phyloP scores from a whole-genome alignment of 2,888 invertebrate genomes.

The Lamellibrachia satsuma region DNA sequence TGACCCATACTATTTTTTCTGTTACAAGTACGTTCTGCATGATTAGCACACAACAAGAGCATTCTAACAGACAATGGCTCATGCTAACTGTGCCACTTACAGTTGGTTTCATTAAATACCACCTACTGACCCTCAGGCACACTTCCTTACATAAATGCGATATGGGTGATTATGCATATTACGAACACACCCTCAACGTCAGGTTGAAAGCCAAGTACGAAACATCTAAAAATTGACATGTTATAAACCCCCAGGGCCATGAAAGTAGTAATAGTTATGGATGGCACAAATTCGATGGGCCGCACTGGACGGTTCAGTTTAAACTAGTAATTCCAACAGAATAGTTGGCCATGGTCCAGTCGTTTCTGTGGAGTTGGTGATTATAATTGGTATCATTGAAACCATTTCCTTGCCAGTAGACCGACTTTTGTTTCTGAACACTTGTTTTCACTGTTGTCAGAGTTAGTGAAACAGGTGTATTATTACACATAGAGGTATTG shows the following conservation, averaged over 20 bases:
- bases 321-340: background rate
- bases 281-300: background rate
- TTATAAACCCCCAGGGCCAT: background rate
- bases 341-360: background rate
- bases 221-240: background rate
- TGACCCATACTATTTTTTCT: background rate
- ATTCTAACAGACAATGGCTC: background rate
- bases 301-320: background rate
- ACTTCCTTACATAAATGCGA: background rate
- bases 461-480: background rate
- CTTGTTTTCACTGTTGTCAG: background rate
- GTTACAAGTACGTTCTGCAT: background rate
- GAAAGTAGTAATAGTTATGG: background rate
- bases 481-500: background rate
- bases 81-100: background rate
- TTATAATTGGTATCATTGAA: background rate
- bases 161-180: background rate
- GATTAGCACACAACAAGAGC: background rate
- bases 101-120: background rate
- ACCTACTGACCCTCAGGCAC: background rate
- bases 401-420: background rate
- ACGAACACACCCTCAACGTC: conserved; percentile 1
- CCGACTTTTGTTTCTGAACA: background rate
- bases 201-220: background rate
- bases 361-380: background rate